A percentile compares a stretch with the other conserved stretches of the same genome.
Conservation (phyloP, 2,113 vertebrate genomes). For the Aspidoscelis tigris region DNA sequence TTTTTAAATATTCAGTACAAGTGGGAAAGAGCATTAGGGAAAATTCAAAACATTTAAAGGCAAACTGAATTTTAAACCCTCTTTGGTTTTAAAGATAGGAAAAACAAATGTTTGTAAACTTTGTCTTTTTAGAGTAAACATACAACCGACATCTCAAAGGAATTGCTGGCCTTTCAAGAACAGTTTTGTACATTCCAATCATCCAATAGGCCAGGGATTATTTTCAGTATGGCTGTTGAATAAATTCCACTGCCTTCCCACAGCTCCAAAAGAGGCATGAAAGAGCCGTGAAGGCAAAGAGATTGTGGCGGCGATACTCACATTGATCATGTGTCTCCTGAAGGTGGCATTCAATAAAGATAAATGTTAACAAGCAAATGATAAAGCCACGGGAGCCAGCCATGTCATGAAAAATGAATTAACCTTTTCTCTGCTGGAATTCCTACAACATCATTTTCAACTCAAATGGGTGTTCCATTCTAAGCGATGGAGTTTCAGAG, state of each 20-base stretch:
- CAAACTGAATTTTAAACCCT: conserved; percentile 21
- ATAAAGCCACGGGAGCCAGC: conserved; percentile 5
- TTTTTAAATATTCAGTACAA: background rate
- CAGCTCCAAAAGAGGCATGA: conserved; percentile 23
- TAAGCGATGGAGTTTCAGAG: conserved; percentile 39
- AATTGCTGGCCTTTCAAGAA: background rate
- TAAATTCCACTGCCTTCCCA: conserved; percentile 29
- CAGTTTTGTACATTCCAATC: conserved; percentile 32
- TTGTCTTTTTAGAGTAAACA: background rate
- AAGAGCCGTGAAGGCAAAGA: background rate
- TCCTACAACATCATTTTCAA: conserved; percentile 30
- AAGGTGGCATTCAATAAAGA: conserved; percentile 6
- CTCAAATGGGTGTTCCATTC: conserved; percentile 33
- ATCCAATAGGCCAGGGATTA: conserved; percentile 3
- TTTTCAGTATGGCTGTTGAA: conserved; percentile 39
- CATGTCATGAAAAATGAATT: conserved; percentile 37
- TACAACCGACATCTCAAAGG: background rate
- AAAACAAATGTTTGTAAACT: conserved; percentile 18
- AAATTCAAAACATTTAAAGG: conserved; percentile 17
- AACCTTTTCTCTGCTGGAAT: conserved; percentile 28
- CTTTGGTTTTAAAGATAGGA: background rate
- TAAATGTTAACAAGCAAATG: conserved; percentile 26
- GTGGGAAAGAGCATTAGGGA: background rate
- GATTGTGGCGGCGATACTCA: background rate
- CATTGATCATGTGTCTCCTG: background rate